Conservation (phyloP, 2,888 invertebrate genomes). For the Epirrita christyi region DNA sequence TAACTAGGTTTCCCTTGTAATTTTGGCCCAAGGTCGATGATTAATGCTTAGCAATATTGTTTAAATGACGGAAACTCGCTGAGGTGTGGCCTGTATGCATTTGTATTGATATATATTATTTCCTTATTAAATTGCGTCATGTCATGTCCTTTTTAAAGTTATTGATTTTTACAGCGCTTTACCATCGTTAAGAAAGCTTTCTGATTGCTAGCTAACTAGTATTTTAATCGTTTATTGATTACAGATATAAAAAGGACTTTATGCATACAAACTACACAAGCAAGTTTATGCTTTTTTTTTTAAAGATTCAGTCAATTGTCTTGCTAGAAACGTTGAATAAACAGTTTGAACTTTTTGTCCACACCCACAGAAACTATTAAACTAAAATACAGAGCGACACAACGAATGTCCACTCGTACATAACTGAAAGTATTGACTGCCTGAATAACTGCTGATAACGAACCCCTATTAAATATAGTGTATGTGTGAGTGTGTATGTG, state of each 20-base stretch:
- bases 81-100: no score
- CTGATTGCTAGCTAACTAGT: background rate
- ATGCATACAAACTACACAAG: no score
- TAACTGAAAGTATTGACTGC: constrained; percentile 66
- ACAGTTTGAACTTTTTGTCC: background rate
- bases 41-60: constrained; percentile 5
- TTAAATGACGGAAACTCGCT: no score
- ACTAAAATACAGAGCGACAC: constrained; percentile 8
- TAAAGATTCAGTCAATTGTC: background rate
- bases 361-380: background rate
- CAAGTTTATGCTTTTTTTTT: background rate
- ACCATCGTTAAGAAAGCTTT: constrained; percentile 4
- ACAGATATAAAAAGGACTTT: no score
- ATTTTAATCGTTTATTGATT: constrained; percentile 3
- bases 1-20: constrained; percentile 11
- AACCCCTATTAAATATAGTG: constrained; percentile 55
- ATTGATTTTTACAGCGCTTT: constrained; percentile 22
- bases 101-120: no score
- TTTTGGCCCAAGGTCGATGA: constrained; percentile 18
- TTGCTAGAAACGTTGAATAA: no score
- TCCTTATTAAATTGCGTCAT: no score
- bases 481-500: constrained; percentile 44
- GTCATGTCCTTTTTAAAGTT: constrained; percentile 23
- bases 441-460: constrained; percentile 61
- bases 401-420: constrained; percentile 39